A percentile compares a stretch with the other conserved stretches of the same genome.
These are phyloP conservation scores for Leucoptera coffeella DNA, from an alignment of 2,888 invertebrate genomes.

Conservation along the genomic window DNA sequence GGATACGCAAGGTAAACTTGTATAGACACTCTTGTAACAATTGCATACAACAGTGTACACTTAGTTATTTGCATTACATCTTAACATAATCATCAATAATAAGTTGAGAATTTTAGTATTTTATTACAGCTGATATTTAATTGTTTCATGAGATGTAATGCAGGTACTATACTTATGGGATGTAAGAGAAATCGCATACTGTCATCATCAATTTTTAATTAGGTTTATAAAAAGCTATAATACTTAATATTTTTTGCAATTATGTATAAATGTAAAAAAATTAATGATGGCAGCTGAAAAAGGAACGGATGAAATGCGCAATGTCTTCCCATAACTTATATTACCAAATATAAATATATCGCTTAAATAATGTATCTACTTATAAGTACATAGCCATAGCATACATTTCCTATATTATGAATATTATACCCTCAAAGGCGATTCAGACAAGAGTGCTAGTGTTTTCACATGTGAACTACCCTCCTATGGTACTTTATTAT, in stretches of 20 bases:
- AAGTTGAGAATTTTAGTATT: too few relatives aligned
- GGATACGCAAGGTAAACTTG: constrained; percentile 91
- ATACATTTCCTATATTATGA: constrained; percentile 8
- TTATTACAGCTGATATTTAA: too few relatives aligned
- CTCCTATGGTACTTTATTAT: constrained; percentile 27
- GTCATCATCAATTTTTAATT: too few relatives aligned
- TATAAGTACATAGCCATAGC: constrained; percentile 29
- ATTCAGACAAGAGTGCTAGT: constrained; percentile 51
- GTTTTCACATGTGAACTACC: constrained; percentile 53
- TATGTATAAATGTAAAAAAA: constrained; percentile 16
- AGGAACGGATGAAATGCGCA: constrained; percentile 55
- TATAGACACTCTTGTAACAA: too few relatives aligned
- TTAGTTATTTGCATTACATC: too few relatives aligned
- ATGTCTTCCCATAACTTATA: constrained; percentile 55
- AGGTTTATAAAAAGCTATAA: too few relatives aligned
- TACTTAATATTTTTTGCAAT: too few relatives aligned
- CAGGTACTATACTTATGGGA: too few relatives aligned
- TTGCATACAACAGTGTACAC: too few relatives aligned
- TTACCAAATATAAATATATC: constrained; percentile 40
- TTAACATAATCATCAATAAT: too few relatives aligned
- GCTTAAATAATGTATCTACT: constrained; percentile 39
- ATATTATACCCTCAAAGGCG: constrained; percentile 42
- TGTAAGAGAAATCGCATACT: too few relatives aligned
- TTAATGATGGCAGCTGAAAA: constrained; percentile 35
- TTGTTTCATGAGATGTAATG: too few relatives aligned